phyloP scores from a whole-genome alignment of 1,140 invertebrate genomes.

The Zaprionus taronus region DNA sequence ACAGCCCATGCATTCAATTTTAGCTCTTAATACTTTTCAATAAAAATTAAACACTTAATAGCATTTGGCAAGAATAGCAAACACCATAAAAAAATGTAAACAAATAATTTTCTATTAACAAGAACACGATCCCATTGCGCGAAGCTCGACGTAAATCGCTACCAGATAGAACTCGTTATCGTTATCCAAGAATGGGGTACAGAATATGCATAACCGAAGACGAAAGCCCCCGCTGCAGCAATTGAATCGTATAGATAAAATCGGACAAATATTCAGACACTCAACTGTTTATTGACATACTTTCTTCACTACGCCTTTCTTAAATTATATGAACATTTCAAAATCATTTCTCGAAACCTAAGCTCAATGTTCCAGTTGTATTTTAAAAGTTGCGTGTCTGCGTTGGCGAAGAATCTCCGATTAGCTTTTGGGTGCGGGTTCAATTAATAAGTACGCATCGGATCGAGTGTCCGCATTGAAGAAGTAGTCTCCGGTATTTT shows the following conservation, averaged over 20 bases:
- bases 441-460: constrained; percentile 29
- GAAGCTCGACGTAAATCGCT: constrained; percentile 63
- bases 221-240: constrained; percentile 28
- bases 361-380: background rate
- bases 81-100: constrained; percentile 60
- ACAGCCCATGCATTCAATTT: constrained; percentile 49
- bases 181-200: constrained; percentile 67
- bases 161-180: constrained; percentile 78
- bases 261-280: constrained; percentile 19
- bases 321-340: constrained; percentile 47
- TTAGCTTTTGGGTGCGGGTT: constrained; percentile 30
- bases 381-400: background rate
- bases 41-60: constrained; percentile 60
- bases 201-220: constrained; percentile 40
- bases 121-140: constrained; percentile 31
- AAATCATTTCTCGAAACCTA: constrained; percentile 37
- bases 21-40: constrained; percentile 68
- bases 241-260: constrained; percentile 57
- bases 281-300: constrained; percentile 62
- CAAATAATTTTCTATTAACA: constrained; percentile 81
- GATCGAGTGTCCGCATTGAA: constrained; percentile 29
- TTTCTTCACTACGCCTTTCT: constrained; percentile 35
- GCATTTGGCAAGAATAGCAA: constrained; percentile 37
- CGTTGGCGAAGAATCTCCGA: background rate
- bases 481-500: constrained; percentile 50